Conservation (phyloP, 1,140 invertebrate species). For the Spodoptera litura region DNA sequence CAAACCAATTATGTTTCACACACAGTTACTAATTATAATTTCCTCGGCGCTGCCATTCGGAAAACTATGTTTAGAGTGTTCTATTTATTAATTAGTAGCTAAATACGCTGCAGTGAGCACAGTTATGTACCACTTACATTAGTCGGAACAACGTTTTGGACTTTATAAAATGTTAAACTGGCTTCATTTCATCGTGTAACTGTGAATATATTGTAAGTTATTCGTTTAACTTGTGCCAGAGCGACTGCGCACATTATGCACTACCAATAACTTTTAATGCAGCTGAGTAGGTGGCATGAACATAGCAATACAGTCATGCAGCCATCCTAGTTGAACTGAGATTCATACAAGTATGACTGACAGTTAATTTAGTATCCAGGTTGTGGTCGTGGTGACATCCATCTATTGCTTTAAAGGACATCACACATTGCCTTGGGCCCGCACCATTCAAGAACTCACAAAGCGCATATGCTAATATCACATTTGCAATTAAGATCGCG, state of each 20-base stretch:
- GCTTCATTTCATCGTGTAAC: constrained; percentile 39
- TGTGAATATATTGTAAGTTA: constrained; percentile 27
- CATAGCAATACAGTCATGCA: constrained; percentile 19
- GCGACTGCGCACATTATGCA: constrained; percentile 3
- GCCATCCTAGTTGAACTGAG: neutral
- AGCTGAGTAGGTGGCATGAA: constrained; percentile 14
- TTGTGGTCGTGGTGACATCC: constrained; percentile 51
- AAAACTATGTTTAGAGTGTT: constrained; percentile 67
- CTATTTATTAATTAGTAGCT: constrained; percentile 67
- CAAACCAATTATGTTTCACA: constrained; percentile 64
- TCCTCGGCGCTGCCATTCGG: constrained; percentile 62
- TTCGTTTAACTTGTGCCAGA: constrained; percentile 7
- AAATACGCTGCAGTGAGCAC: constrained; percentile 59
- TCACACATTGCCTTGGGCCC: constrained; percentile 69
- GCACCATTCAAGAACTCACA: constrained; percentile 71
- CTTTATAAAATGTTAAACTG: constrained; percentile 42
- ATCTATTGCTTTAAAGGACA: constrained; percentile 63
- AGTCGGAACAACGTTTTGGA: constrained; percentile 37
- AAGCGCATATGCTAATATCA: constrained; percentile 80
- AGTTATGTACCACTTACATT: constrained; percentile 54
- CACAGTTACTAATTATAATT: constrained; percentile 69
- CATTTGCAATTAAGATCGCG: constrained; percentile 83
- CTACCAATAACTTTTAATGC: constrained; percentile 18
- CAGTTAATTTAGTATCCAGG: constrained; percentile 47
- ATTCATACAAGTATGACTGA: constrained; percentile 23